Conservation (phyloP, 2,113 vertebrate species). For the Vanacampus margaritifer region DNA sequence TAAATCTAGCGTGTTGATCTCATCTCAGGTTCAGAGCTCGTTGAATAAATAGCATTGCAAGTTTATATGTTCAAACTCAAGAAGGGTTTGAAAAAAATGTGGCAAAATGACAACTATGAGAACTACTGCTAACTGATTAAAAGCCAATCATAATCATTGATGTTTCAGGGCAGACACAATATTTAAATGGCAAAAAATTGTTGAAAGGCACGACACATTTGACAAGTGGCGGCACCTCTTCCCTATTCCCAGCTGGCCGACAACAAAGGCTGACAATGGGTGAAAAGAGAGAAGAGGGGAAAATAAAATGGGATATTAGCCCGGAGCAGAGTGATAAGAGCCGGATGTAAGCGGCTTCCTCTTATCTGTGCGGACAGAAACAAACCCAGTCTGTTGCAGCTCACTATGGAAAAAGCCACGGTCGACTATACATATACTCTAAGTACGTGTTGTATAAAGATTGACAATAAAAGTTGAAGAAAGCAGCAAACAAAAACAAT, state of each 20-base stretch:
- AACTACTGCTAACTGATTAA: background rate
- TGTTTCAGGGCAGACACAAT: background rate
- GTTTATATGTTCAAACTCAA: background rate
- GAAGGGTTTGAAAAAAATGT: background rate
- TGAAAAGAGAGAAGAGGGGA: constrained; percentile 31
- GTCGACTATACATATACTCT: background rate
- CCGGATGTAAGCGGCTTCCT: constrained; percentile 68
- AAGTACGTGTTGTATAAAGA: background rate
- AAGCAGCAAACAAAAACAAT: background rate
- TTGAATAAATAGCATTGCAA: background rate
- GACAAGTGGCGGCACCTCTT: constrained; percentile 41
- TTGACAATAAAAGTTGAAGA: background rate
- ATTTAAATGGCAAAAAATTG: constrained; percentile 6
- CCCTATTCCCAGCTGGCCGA: constrained; percentile 33
- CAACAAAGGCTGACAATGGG: constrained; percentile 54
- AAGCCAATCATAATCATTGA: background rate
- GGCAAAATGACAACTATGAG: background rate
- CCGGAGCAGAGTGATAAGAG: constrained; percentile 65
- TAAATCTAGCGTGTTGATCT: constrained; percentile 48
- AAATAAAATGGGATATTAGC: constrained; percentile 67
- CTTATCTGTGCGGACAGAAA: constrained; percentile 69
- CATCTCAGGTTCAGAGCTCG: constrained; percentile 7
- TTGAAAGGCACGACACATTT: constrained; percentile 24
- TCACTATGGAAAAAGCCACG: constrained; percentile 26
- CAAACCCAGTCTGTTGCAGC: constrained; percentile 55